Base-by-base conservation (phyloP, 2,888 invertebrate genomes). In the Hartigia nigra region DNA sequence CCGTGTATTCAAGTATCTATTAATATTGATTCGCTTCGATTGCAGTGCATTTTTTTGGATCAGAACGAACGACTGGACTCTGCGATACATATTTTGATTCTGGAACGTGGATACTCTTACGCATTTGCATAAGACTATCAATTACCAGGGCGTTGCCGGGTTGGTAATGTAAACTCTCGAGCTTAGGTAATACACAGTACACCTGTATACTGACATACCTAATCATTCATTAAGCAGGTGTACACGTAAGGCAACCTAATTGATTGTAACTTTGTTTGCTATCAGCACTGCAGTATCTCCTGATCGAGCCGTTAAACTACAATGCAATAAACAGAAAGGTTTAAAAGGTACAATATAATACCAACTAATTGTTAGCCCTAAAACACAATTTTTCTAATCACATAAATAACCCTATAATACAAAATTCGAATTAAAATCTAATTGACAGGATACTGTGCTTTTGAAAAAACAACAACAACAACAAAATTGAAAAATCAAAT, bases 61-160 rank as follows among this genome's bases (percentile, higher is more conserved):
- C 23, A 55, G 55, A 23, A 55, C 23, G 12, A 34, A 31, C 14
- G 31, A 31, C 4, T 3, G n/a, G 31, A 72, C 34, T 34, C 72
- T 0, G n/a, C 12, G 3, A 72, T 72, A 23, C 12, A 34, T 32
- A 34, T 32, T 23, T 31, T 23, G 31, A 72, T 72, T 72, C 31
- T 34, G 72, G 12, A 32, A 34, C 4, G 12, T 5, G 72, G 72
- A 72, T 31, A 72, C 2, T 12, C 31, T 14, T 23, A 9, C 5
- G 72, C 72, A 31, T 72, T 72, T 72, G 72, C 72, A 72, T 72
- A 72, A 72, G 72, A 34, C 72, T 72, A 72, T 72, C 72, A 23
- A 34, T 72, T 72, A 72, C 31, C 72, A 14, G n/a, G 72, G 31
- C 31, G 72, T 31, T 72, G 72, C 34, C 12, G 31, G 72, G 31